Evolutionary conservation across 1,140 invertebrate species (phyloP).

Genomic region (Pseudomyrmex cubaensis): DNA sequence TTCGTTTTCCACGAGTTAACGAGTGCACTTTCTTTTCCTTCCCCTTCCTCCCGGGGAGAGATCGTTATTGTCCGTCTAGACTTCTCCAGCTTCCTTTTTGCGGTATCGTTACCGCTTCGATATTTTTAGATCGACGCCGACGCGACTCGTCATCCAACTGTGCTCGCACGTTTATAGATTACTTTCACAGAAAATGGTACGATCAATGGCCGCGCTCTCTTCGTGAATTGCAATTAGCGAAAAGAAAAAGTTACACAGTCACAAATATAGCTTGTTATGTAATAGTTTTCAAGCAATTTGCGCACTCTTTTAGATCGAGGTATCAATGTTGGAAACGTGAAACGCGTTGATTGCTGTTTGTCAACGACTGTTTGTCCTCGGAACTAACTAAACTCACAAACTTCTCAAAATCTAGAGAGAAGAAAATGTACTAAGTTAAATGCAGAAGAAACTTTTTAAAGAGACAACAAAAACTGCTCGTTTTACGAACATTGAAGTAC

Average conservation of each 20-base stretch:
- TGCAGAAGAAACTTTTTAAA: background rate
- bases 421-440: too few species aligned
- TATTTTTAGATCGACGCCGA: slow-evolving; percentile 45
- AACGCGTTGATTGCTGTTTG: background rate
- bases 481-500: background rate
- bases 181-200: background rate
- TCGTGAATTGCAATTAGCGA: background rate
- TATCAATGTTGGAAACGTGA: background rate
- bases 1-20: slow-evolving; percentile 51
- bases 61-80: slow-evolving; percentile 59
- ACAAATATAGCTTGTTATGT: too few species aligned
- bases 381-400: too few species aligned
- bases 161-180: background rate
- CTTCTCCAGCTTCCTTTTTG: slow-evolving; percentile 31
- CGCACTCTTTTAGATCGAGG: background rate
- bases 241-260: background rate
- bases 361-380: too few species aligned
- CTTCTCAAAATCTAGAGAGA: too few species aligned
- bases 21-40: slow-evolving; percentile 51
- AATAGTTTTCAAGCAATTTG: background rate
- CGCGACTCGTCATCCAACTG: background rate
- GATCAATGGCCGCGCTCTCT: background rate
- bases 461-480: background rate
- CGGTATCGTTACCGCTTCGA: slow-evolving; percentile 18
- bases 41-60: slow-evolving; percentile 12